Evolutionary conservation across 2,888 invertebrate species (phyloP), one percentile per base, ranked within the genome.

Genomic region (Cephus pulcher): DNA sequence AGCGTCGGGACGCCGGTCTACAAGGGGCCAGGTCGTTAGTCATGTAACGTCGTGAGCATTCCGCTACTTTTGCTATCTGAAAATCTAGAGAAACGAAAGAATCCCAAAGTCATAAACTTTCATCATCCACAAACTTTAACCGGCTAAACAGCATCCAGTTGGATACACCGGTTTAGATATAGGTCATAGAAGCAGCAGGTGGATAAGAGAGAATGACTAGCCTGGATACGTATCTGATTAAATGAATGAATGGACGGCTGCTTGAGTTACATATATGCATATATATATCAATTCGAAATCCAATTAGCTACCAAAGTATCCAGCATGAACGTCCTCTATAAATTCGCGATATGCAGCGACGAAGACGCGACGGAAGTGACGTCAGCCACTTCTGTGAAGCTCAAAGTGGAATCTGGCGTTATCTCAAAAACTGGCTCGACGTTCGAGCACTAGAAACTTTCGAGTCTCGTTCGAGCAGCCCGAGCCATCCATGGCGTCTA

Each of bases 401-500:
- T 56, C 56, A 23, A 56, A 56, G 56, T 56, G 56, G 56, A 56
- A 56, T 56, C 56, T 9, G 56, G 56, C 56, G 23, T 34, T 34
- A 34, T 71, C 71, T 71, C 71, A 34, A 71, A 71, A 71, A 71
- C 71, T 71, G 33, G 33, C 32, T 34, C 71, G 11, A 34, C 71
- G 71, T 34, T 34, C 9, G 71, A 71, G 33, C 71, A 71, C 71
- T 32, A 78, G 83, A 78, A 86, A 87, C 83, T 86, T 86, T 84
- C 81, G 82, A 86, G 84, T 82, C 84, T 82, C 84, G 83, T 84
- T 71, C 32, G 71, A 87, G 83, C 80, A 86, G 84, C 81, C 84
- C 82, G 82, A 83, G 83, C 79, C 80, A 83, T 87, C 89, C 56
- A 56, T 56, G 56, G 56, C 56, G 56, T 56, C 56, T 56, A 9